phyloP scores from a whole-genome alignment of 2,888 invertebrate genomes.

The Tholera decimalis region DNA sequence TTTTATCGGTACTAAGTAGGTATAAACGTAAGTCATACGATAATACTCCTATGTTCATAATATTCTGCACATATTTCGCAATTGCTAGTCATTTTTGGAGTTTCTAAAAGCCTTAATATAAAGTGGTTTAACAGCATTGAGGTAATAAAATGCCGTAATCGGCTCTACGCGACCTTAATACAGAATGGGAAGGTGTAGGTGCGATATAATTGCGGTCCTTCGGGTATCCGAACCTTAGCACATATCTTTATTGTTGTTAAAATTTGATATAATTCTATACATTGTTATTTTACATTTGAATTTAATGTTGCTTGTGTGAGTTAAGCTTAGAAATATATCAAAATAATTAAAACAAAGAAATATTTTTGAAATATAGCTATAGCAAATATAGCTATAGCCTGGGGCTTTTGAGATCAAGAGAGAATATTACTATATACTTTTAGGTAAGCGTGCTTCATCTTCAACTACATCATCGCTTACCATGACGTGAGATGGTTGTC shows the following conservation, averaged over 20 bases:
- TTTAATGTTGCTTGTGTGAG: neutral
- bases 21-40: neutral
- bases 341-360: too few relatives aligned
- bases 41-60: neutral
- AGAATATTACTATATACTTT: too few relatives aligned
- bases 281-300: neutral
- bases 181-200: conserved; percentile 47
- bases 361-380: too few relatives aligned
- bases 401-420: too few relatives aligned
- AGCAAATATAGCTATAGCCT: too few relatives aligned
- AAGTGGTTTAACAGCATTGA: conserved; percentile 47
- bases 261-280: conserved; percentile 61
- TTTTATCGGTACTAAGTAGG: too few relatives aligned
- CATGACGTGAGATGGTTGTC: too few relatives aligned
- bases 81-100: conserved; percentile 30
- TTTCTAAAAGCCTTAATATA: conserved; percentile 36
- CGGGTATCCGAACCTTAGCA: conserved; percentile 58
- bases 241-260: conserved; percentile 67
- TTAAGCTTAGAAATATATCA: neutral
- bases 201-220: conserved; percentile 40
- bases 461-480: too few relatives aligned
- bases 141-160: conserved; percentile 54
- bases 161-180: conserved; percentile 60
- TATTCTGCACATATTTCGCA: conserved; percentile 23
- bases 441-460: too few relatives aligned